A percentile compares a stretch with the other conserved stretches of the same genome.
Conservation (phyloP, 2,888 invertebrate species). For the Scrobipalpa atriplicella region DNA sequence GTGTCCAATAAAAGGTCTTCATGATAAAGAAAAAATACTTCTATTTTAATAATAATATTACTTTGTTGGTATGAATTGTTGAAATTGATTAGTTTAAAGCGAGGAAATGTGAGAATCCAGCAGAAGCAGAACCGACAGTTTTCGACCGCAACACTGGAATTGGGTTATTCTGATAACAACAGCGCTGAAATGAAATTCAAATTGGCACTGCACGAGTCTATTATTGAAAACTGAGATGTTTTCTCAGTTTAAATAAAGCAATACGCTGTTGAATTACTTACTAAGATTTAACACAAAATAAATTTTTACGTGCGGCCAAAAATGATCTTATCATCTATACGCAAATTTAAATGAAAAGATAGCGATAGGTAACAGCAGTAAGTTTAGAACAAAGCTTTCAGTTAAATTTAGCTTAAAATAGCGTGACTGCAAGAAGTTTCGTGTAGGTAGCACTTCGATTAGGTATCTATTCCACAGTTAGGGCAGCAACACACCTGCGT, state of each 20-base stretch:
- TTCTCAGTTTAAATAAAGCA: too few relatives aligned
- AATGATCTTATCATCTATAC: not conserved
- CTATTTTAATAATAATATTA: too few relatives aligned
- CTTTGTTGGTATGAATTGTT: too few relatives aligned
- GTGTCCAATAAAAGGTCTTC: too few relatives aligned
- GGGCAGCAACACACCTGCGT: too few relatives aligned
- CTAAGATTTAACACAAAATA: too few relatives aligned
- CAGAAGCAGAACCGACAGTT: not conserved
- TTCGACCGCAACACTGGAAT: not conserved
- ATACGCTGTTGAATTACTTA: too few relatives aligned
- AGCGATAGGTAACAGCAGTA: not conserved
- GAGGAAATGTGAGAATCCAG: too few relatives aligned
- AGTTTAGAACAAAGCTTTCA: slow-evolving; percentile 4
- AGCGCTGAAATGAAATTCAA: not conserved
- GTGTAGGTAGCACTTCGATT: not conserved
- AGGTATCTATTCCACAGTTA: slow-evolving; percentile 1
- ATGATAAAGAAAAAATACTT: too few relatives aligned
- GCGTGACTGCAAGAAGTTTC: slow-evolving; percentile 15
- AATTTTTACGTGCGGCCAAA: too few relatives aligned
- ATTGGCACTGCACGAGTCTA: not conserved
- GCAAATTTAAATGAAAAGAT: not conserved
- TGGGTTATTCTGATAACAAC: not conserved
- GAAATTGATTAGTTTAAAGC: too few relatives aligned
- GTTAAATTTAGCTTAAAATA: not conserved
- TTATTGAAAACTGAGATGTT: too few relatives aligned